Conservation (phyloP, 1,140 invertebrate species). For the Semibalanus balanoides region DNA sequence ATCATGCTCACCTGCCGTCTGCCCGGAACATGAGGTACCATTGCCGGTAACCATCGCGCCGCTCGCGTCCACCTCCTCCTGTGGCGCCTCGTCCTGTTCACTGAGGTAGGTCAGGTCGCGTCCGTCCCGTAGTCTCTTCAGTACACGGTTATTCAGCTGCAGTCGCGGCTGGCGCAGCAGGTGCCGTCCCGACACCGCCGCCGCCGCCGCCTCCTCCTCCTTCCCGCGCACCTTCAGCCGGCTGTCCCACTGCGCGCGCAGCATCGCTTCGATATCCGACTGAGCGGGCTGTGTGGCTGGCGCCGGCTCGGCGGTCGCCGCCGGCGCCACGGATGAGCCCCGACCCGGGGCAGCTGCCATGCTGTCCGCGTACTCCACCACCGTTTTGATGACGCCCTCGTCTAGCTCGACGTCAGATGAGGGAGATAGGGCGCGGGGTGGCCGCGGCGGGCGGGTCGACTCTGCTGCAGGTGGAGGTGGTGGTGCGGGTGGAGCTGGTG, state of each 20-base stretch:
- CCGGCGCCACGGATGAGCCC: not conserved
- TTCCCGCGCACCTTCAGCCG: constrained; percentile 12
- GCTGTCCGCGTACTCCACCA: constrained; percentile 1
- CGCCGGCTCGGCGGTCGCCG: not conserved
- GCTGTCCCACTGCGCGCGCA: constrained; percentile 1
- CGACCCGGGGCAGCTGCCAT: constrained; percentile 7
- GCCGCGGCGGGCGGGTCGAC: no score
- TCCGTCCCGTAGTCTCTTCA: constrained; percentile 18
- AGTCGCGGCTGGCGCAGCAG: constrained; percentile 23
- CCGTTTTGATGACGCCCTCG: not conserved
- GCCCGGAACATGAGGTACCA: no score
- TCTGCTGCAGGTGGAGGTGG: not conserved
- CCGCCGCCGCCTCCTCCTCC: constrained; percentile 13
- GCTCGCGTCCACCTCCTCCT: not conserved
- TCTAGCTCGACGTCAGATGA: not conserved
- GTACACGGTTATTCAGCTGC: constrained; percentile 22
- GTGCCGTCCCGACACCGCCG: constrained; percentile 17
- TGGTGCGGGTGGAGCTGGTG: no score
- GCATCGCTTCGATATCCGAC: not conserved
- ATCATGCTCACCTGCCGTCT: no score
- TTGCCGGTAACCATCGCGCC: no score
- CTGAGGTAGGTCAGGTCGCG: not conserved
- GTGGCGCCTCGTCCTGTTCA: not conserved
- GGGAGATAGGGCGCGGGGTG: not conserved
- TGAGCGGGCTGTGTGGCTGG: not conserved